Conservation (phyloP, 2,113 vertebrate genomes). For the Corydoras maculifer region DNA sequence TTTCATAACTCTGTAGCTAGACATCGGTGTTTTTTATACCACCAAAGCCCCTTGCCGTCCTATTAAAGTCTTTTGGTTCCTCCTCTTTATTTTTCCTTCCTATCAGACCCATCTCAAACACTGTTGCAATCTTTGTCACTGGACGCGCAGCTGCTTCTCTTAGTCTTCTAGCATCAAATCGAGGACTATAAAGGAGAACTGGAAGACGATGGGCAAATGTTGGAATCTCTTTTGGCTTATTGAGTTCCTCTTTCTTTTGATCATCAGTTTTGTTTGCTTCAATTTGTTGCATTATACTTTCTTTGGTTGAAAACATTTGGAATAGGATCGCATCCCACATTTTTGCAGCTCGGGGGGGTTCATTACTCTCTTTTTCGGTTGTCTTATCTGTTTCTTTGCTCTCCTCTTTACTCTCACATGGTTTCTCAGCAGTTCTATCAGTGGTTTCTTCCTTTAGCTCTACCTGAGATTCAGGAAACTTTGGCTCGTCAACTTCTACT, state of each 20-base stretch:
- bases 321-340: conserved; percentile 93
- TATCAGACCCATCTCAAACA: conserved; percentile 71
- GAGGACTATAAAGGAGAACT: conserved; percentile 80
- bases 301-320: conserved; percentile 73
- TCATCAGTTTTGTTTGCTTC: conserved; percentile 55
- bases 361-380: conserved; percentile 37
- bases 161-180: conserved; percentile 84
- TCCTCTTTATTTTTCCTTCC: conserved; percentile 66
- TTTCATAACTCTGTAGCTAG: conserved; percentile 33
- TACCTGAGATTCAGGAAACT: conserved; percentile 52
- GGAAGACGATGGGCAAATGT: conserved; percentile 68
- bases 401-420: background rate
- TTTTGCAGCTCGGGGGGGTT: conserved; percentile 64
- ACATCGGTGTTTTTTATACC: conserved; percentile 41
- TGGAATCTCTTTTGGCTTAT: conserved; percentile 53
- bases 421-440: conserved; percentile 28
- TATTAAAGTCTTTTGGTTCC: conserved; percentile 82
- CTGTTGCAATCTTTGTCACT: conserved; percentile 60
- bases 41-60: conserved; percentile 77
- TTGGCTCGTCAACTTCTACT: conserved; percentile 69
- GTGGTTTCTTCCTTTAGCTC: conserved; percentile 39
- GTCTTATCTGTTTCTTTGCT: conserved; percentile 14
- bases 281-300: conserved; percentile 69
- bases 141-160: conserved; percentile 76
- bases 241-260: conserved; percentile 44